These are phyloP conservation scores for Pangasius macronema DNA, from an alignment of 2,797 vertebrate genomes.

Conservation along the genomic window DNA sequence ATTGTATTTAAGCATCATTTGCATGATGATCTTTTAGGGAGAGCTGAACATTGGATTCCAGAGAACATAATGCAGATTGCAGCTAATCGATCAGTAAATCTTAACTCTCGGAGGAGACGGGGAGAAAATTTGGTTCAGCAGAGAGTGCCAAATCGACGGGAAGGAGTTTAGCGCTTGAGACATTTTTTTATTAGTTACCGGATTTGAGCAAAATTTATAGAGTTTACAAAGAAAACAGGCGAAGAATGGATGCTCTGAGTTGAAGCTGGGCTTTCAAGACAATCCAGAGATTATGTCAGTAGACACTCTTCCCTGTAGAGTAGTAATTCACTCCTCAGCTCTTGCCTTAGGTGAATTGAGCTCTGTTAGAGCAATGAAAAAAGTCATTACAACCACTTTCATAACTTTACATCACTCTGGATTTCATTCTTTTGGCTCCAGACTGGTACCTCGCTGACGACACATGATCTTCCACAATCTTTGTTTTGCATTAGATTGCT, in stretches of 20 bases:
- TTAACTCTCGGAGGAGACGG: conserved; percentile 16
- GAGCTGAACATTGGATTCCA: conserved; percentile 34
- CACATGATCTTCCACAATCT: not conserved
- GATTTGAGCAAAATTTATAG: conserved; percentile 40
- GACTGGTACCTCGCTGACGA: not conserved
- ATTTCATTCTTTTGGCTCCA: conserved; percentile 26
- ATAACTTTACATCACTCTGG: conserved; percentile 49
- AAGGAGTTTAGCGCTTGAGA: conserved; percentile 43
- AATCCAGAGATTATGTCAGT: conserved; percentile 72
- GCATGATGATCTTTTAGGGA: conserved; percentile 31
- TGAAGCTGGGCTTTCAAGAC: conserved; percentile 62
- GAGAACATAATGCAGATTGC: conserved; percentile 27
- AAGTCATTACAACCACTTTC: conserved; percentile 24
- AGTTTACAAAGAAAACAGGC: conserved; percentile 60
- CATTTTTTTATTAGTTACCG: conserved; percentile 49
- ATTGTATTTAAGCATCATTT: not conserved
- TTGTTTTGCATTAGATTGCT: not conserved
- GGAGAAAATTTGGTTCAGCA: conserved; percentile 30
- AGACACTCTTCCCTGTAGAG: conserved; percentile 55
- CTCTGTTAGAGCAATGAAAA: conserved; percentile 28
- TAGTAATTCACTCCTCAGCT: conserved; percentile 62
- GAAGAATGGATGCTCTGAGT: conserved; percentile 54
- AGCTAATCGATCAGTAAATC: conserved; percentile 43
- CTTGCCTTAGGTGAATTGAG: conserved; percentile 26
- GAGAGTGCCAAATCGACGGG: conserved; percentile 29